phyloP scores from a whole-genome alignment of 1,140 invertebrate genomes.

The Drosophila ogumai region DNA sequence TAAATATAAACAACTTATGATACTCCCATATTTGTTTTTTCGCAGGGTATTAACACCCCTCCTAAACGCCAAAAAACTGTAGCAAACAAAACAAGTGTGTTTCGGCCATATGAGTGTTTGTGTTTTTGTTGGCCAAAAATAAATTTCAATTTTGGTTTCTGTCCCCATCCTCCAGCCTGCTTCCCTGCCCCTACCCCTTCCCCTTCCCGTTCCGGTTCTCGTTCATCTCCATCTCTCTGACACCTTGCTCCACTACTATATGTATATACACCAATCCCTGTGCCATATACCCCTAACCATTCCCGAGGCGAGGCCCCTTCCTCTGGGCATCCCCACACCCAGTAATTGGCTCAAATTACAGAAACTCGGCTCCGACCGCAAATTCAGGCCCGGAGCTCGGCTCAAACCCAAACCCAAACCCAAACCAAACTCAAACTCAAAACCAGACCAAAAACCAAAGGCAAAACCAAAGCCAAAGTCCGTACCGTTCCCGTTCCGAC shows the following conservation, averaged over 20 bases:
- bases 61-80: conserved; percentile 39
- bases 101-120: conserved; percentile 8
- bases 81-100: conserved; percentile 42
- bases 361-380: conserved; percentile 54
- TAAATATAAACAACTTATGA: background rate
- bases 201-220: conserved; percentile 3
- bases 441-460: conserved; percentile 29
- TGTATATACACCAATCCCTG: background rate
- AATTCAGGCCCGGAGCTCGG: conserved; percentile 39
- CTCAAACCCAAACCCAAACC: conserved; percentile 10
- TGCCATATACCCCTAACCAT: background rate
- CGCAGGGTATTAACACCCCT: conserved; percentile 18
- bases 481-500: conserved; percentile 39
- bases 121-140: conserved; percentile 56
- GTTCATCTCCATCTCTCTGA: conserved; percentile 50
- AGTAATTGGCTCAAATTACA: conserved; percentile 81
- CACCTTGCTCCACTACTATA: conserved; percentile 45
- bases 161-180: conserved; percentile 13
- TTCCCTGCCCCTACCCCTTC: background rate
- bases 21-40: background rate
- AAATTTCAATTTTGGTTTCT: conserved; percentile 62
- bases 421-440: conserved; percentile 1
- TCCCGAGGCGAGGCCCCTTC: background rate
- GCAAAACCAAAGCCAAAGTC: conserved; percentile 24
- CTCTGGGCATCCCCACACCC: conserved; percentile 40